Evolutionary conservation across 2,888 invertebrate genomes (phyloP), one percentile per base, ranked within the genome.

Genomic region (Pyrochroa serraticornis): DNA sequence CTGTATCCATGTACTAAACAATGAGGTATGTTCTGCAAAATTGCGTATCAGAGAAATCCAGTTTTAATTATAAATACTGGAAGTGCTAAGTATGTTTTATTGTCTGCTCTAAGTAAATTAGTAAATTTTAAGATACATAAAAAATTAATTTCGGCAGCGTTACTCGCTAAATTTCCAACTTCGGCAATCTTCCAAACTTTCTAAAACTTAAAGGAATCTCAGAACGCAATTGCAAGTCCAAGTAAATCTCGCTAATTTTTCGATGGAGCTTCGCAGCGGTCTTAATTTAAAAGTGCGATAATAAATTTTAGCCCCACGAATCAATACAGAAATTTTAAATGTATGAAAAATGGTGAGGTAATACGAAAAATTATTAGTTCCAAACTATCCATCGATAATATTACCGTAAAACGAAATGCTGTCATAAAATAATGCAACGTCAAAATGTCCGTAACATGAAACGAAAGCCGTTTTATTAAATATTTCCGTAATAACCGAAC

Each of bases 91-190:
- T 9, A 49, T 49, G 8, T 37, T 41, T 41, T 42, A 42, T 43
- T 43, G 43, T 50, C 22, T 50, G 22, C 5, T 22, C 22, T 22
- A 22, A 22, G 22, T 35, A 34, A 6, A 14, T 10, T 22, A 32
- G 51, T 41, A 49, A 9, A 14, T 39, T 49, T 10, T 35, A 13
- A 39, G 38, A 47, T 54, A 54, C 47, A 54, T 47, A 47, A 47
- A 54, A 54, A 54, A 47, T 47, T 47, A 39, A 53, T 53, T 53
- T 53, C 38, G 39, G 41, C 22, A 35, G 36, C 43, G 35, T 39
- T 41, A 49, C 42, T 42, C 50, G 33, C 42, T 50, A 35, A 41
- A 43, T 39, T 50, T 35, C 22, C 43, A 43, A 43, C 49, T 41
- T 49, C 41, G 41, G 49, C 49, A 49, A 49, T 51, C 43, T 43